These are phyloP conservation scores for Carollia perspicillata DNA, from an alignment of 2,113 vertebrate species.

Conservation along the genomic window DNA sequence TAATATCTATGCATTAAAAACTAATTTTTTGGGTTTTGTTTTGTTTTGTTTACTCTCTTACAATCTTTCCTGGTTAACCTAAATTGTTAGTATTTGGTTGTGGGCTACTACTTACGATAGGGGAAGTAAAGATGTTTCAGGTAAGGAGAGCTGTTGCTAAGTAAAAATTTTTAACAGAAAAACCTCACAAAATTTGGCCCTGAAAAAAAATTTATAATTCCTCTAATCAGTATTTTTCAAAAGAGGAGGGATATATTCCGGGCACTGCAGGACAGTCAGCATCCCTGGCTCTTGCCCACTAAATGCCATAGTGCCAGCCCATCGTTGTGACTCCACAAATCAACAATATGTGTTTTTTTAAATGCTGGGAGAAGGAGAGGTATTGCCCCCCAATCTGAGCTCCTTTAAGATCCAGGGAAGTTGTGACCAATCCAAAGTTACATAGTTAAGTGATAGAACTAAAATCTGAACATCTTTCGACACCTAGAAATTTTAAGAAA, in stretches of 20 bases:
- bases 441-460: background rate
- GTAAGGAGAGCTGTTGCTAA: background rate
- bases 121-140: background rate
- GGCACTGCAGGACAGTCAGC: background rate
- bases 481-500: background rate
- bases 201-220: background rate
- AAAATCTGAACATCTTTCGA: background rate
- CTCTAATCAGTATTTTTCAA: background rate
- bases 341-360: background rate
- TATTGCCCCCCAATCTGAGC: background rate
- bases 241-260: background rate
- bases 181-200: background rate
- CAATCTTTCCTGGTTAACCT: background rate
- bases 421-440: background rate
- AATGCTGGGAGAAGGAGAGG: background rate
- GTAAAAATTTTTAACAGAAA: background rate
- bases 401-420: background rate
- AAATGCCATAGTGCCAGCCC: background rate
- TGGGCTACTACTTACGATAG: background rate
- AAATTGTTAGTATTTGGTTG: background rate
- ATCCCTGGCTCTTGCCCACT: background rate
- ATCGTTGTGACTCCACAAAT: background rate
- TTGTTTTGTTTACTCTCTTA: background rate
- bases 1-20: slow-evolving; percentile 21
- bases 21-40: background rate